Conservation (phyloP, 1,140 invertebrate genomes). For the Papilio dardanus region DNA sequence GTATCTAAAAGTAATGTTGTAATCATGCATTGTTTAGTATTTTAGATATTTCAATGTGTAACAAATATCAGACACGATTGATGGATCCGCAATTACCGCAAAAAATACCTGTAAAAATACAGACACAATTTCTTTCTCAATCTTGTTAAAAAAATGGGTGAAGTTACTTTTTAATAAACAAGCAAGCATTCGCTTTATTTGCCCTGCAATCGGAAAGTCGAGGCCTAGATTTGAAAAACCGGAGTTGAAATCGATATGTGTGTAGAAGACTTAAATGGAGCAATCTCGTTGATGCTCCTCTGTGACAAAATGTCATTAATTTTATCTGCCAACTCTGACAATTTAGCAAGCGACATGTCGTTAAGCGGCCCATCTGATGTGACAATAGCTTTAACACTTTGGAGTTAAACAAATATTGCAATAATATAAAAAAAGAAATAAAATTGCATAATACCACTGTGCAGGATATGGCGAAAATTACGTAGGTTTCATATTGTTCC, state of each 20-base stretch:
- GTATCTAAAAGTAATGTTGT: neutral
- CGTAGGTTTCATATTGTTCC: neutral
- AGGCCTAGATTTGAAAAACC: constrained; percentile 18
- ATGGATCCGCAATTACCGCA: neutral
- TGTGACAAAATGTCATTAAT: constrained; percentile 11
- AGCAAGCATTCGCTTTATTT: neutral
- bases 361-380: neutral
- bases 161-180: neutral
- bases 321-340: constrained; percentile 9
- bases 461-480: neutral
- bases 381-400: neutral
- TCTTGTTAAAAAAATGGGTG: neutral
- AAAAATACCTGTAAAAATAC: neutral
- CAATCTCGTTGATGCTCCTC: constrained; percentile 6
- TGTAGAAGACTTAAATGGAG: constrained; percentile 18
- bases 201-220: neutral
- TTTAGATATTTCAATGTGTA: too few species aligned
- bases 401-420: neutral
- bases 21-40: neutral
- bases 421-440: neutral
- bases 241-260: constrained; percentile 4
- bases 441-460: neutral
- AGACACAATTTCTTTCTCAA: neutral
- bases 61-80: too few species aligned
- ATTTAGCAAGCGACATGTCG: constrained; percentile 4